Conservation (phyloP, 2,888 invertebrate species). For the Sinhomidia bicolor region DNA sequence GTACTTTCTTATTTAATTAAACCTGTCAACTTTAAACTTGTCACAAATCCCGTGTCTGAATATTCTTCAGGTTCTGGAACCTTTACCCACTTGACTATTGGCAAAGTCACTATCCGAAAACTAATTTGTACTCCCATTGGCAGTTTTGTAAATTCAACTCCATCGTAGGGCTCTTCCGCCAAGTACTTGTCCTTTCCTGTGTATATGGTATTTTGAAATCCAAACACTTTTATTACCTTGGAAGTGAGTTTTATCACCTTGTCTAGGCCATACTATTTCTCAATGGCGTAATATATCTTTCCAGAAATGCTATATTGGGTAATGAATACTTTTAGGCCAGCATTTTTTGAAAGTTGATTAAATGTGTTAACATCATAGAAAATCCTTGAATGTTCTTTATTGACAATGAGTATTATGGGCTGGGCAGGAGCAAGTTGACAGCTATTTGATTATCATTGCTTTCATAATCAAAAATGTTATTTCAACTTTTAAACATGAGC, state of each 20-base stretch:
- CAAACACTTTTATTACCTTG: background rate
- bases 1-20: too few species aligned
- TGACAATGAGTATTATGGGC: background rate
- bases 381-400: background rate
- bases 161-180: constrained; percentile 4
- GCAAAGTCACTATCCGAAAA: too few species aligned
- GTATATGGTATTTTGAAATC: background rate
- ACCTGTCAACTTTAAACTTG: too few species aligned
- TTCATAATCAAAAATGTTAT: background rate
- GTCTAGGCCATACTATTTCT: background rate
- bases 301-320: background rate
- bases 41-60: too few species aligned
- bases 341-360: background rate
- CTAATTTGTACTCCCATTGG: too few species aligned
- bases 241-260: too few species aligned
- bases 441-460: background rate
- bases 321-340: background rate
- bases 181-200: background rate
- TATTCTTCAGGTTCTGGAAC: too few species aligned
- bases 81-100: too few species aligned
- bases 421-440: background rate
- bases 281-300: background rate
- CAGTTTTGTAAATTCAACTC: background rate
- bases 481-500: background rate
- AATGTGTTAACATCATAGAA: background rate